Conservation (phyloP, 2,113 vertebrate species). For the Vidua macroura region DNA sequence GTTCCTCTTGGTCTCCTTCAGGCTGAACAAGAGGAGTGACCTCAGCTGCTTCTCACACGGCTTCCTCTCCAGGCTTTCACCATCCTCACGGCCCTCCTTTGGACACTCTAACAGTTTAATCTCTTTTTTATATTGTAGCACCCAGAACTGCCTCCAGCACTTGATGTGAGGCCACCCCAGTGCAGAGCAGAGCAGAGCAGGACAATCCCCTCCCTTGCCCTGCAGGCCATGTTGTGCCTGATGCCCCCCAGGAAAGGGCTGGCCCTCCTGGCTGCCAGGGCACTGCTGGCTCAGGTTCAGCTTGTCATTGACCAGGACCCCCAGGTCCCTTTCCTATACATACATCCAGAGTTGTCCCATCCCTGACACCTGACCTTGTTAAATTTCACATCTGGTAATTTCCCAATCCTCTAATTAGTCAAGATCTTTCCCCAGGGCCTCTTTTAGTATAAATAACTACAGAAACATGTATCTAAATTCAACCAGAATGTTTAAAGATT, state of each 20-base stretch:
- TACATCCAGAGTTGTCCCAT: neutral
- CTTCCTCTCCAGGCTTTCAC: neutral
- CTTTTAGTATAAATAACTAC: neutral
- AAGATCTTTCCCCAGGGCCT: neutral
- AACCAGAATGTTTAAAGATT: neutral
- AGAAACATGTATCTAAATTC: neutral
- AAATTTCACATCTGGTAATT: neutral
- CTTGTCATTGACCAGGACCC: neutral
- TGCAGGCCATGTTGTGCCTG: neutral
- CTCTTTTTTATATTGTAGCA: neutral
- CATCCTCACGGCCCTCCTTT: neutral
- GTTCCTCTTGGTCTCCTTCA: neutral
- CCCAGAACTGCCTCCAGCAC: neutral
- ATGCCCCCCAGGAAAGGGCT: neutral
- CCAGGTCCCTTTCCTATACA: neutral
- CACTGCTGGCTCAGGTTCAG: neutral
- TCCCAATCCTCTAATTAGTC: neutral
- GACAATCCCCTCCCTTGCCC: neutral
- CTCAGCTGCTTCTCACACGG: neutral
- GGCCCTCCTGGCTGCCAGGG: neutral
- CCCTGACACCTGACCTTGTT: neutral
- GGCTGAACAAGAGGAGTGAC: neutral
- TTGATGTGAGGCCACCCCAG: fast-evolving
- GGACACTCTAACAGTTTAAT: neutral
- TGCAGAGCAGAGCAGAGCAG: fast-evolving